phyloP scores from a whole-genome alignment of 2,113 vertebrate genomes.

The Choloepus hoffmanni region DNA sequence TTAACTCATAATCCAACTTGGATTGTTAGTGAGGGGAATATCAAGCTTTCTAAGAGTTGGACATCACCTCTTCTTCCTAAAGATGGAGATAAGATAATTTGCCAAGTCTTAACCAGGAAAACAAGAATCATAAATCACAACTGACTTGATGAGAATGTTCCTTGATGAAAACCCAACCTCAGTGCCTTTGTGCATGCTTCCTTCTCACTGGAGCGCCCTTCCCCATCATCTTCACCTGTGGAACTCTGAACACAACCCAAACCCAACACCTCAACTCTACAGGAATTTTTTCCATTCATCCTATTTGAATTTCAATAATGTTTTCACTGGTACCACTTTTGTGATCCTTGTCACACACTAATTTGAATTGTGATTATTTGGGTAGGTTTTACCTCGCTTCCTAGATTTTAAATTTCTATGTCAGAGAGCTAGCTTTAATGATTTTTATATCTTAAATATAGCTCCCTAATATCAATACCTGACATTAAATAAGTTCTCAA shows the following conservation, averaged over 20 bases:
- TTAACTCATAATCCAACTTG: background rate
- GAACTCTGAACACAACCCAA: background rate
- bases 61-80: background rate
- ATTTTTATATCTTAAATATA: background rate
- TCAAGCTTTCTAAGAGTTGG: background rate
- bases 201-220: background rate
- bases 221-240: too few relatives aligned
- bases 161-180: background rate
- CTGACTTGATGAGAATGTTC: background rate
- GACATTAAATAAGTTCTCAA: background rate
- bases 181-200: background rate
- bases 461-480: accelerated
- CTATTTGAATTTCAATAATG: background rate
- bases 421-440: background rate
- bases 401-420: background rate
- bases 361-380: background rate
- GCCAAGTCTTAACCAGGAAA: background rate
- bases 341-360: background rate
- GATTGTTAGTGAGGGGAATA: too few relatives aligned
- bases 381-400: background rate
- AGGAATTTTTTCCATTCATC: background rate
- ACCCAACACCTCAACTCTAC: background rate
- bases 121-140: too few relatives aligned
- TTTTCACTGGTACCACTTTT: background rate
- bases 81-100: too few relatives aligned